Base-by-base conservation (phyloP, 2,888 invertebrate species). In the Oscheius onirici region DNA sequence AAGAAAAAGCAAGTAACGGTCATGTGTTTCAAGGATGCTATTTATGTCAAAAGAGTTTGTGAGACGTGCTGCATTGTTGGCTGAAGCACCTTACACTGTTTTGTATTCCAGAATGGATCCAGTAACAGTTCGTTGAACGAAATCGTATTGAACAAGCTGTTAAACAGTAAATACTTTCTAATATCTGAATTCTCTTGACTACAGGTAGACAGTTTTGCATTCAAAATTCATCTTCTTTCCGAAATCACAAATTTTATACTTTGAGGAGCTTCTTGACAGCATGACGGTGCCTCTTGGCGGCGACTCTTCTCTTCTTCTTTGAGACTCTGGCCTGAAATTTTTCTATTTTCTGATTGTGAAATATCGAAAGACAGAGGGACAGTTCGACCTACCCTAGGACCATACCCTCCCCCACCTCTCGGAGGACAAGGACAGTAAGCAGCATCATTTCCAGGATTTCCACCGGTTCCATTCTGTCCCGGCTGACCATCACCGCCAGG, bases 391-490 rank as follows among this genome's bases (percentile, higher is more conserved):
- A 55, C 55, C 28, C 34, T 55, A 11, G 22, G 22, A 55, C 11
- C 55, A 55, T 11, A 22, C 15, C 51, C 17, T 51, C 22, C 51
- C 17, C 46, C 46, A 46, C 22, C 51, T 51, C 51, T 20, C 28
- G 40, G 26, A 10, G 60, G 60, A 34, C 60, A 60, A 13, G 60
- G 60, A 22, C 60, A 60, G n/a, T 60, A 60, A 34, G 60, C 60
- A 22, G 60, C 60, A 43, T 26, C 28, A 60, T 5, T 34, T 15
- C 63, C 63, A 17, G 26, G n/a, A 49, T 63, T 63, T 44, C 63
- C 63, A 26, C 43, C 43, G 10, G 63, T 20, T 26, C 63, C 63
- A 1, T 44, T 24, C 34, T 49, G 13, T 63, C 63, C 63, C 17
- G 46, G 63, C 15, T 41, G 11, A 10, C 63, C 63, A 15, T 41